Conservation (phyloP, 2,888 invertebrate genomes). For the Drosophila phalerata region DNA sequence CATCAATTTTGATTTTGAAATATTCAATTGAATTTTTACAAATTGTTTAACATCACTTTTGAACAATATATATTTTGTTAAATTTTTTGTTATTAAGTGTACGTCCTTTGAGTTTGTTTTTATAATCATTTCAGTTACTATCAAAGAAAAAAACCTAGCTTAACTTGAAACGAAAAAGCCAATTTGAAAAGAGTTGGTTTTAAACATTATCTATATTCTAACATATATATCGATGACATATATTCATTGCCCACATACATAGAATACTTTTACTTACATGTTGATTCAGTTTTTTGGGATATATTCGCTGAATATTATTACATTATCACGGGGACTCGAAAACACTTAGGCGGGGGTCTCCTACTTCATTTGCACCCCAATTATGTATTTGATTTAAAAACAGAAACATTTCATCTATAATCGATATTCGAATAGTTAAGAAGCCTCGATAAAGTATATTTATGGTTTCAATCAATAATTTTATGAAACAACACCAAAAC, state of each 20-base stretch:
- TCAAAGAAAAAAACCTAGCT: conserved; percentile 41
- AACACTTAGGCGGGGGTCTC: conserved; percentile 19
- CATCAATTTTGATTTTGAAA: conserved; percentile 58
- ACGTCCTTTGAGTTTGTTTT: conserved; percentile 75
- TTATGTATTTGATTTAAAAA: conserved; percentile 36
- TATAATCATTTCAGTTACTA: conserved; percentile 62
- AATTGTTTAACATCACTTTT: conserved; percentile 67
- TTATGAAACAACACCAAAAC: conserved; percentile 25
- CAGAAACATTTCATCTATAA: conserved; percentile 34
- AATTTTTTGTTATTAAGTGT: conserved; percentile 69
- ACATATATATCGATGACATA: conserved; percentile 19
- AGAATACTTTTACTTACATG: conserved; percentile 38
- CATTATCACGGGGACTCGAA: conserved; percentile 26
- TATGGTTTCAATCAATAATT: conserved; percentile 16
- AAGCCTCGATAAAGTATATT: conserved; percentile 16
- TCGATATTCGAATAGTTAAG: conserved; percentile 35
- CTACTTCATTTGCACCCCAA: conserved; percentile 36
- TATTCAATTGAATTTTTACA: conserved; percentile 58
- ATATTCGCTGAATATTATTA: conserved; percentile 7
- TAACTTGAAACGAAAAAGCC: conserved; percentile 29
- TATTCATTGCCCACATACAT: conserved; percentile 28
- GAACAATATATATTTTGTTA: conserved; percentile 62
- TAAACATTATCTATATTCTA: conserved; percentile 13
- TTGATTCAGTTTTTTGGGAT: conserved; percentile 43
- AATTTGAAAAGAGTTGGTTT: conserved; percentile 41